Evolutionary conservation across 2,888 invertebrate genomes (phyloP), one percentile per base, ranked within the genome.

Genomic region (Parnassius mnemosyne): DNA sequence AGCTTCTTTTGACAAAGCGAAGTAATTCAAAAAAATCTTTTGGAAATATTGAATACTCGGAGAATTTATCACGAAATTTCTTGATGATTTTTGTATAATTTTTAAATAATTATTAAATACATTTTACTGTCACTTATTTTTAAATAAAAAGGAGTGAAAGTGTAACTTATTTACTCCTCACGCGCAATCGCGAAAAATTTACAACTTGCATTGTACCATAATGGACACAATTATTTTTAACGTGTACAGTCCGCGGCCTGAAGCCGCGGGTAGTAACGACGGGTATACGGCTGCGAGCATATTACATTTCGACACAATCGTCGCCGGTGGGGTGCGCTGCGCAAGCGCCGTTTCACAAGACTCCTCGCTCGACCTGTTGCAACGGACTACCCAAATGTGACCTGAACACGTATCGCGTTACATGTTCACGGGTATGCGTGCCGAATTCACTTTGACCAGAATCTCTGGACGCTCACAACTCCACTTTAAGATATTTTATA

Each of bases 341-440:
- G 89, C 89, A 89, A 90, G 88, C 85, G 85, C 71, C 78, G 81
- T 90, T 90, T 88, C 89, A 90, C 87, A 90, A 90, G 89, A 87
- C 85, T 80, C 80, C 74, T 85, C 83, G 80, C 79, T 84, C 84
- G 86, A 87, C 85, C 89, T 90, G 88, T 89, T 86, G 90, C 89
- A 90, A 90, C 75, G 83, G 80, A 79, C 86, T 87, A 89, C 87
- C 90, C 87, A 88, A 90, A 90, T 88, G 89, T 89, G 89, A 89
- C 87, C 88, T 83, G 83, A 81, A 87, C 89, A 89, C 88, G 85
- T 88, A 89, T 89, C 85, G 77, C 79, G 78, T 87, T 87, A 83
- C 85, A 83, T 78, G 76, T 82, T 74, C 78, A 74, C 76, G 69
- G 74, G 72, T 76, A 73, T 77, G 75, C 71, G 73, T 71, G 71